These are phyloP conservation scores for Sitodiplosis mosellana DNA, from an alignment of 1,140 invertebrate species.

Conservation along the genomic window DNA sequence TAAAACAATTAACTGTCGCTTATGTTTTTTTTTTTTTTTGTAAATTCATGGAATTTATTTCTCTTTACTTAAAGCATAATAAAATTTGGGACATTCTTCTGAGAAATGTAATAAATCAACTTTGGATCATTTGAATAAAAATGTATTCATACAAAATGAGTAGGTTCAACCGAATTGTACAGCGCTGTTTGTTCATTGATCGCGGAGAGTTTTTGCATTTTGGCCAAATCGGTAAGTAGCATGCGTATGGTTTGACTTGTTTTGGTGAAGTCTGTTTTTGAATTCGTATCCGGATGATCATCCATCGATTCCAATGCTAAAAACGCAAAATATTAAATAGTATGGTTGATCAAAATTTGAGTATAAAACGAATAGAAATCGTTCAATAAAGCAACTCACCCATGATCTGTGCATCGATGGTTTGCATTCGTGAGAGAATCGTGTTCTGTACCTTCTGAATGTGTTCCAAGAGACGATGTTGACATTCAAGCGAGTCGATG, in stretches of 20 bases:
- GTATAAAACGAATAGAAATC: neutral
- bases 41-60: no score
- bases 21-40: no score
- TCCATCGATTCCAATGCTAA: neutral
- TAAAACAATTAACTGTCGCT: no score
- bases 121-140: no score
- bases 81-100: no score
- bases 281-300: neutral
- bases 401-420: conserved; percentile 57
- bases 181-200: no score
- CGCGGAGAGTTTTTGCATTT: neutral
- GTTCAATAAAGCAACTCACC: conserved; percentile 27
- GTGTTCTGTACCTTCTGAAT: conserved; percentile 53
- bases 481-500: conserved; percentile 59
- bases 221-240: neutral
- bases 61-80: no score
- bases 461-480: conserved; percentile 56
- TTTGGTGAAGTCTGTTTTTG: neutral
- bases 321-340: neutral
- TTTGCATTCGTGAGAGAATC: conserved; percentile 48
- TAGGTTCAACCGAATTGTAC: no score
- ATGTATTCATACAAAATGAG: no score
- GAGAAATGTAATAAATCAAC: no score
- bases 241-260: neutral
- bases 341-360: neutral